Percentiles rank a stretch among this genome's conserved stretches.
phyloP scores from a whole-genome alignment of 2,888 invertebrate species.

The Xiphydria camelus region DNA sequence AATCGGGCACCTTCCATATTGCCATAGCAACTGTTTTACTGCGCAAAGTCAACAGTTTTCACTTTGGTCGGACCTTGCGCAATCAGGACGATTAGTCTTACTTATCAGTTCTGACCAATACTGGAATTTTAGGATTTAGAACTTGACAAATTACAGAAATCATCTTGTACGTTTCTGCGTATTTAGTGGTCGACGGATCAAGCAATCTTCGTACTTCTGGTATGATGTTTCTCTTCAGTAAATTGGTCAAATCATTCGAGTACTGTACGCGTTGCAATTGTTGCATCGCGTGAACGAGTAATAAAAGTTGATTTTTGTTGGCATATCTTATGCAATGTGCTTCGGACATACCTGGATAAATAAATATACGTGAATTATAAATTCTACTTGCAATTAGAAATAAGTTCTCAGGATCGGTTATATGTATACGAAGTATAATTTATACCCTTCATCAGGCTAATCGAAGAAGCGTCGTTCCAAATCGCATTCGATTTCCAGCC shows the following conservation, averaged over 20 bases:
- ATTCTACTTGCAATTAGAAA: too few relatives aligned
- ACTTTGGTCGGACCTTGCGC: neutral
- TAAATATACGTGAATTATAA: too few relatives aligned
- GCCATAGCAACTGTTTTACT: neutral
- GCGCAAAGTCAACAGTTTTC: neutral
- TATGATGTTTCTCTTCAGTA: slow-evolving; percentile 33
- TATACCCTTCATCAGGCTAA: too few relatives aligned
- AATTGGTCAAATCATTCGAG: slow-evolving; percentile 31
- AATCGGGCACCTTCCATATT: neutral
- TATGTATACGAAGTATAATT: too few relatives aligned
- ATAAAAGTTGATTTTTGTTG: slow-evolving; percentile 35
- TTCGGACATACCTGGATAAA: slow-evolving; percentile 33
- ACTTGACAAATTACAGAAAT: slow-evolving; percentile 41
- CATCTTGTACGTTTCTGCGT: slow-evolving; percentile 42
- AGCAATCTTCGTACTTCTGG: slow-evolving; percentile 29
- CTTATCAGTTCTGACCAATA: slow-evolving; percentile 39
- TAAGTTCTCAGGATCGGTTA: too few relatives aligned
- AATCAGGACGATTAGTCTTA: slow-evolving; percentile 14
- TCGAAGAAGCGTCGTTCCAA: too few relatives aligned
- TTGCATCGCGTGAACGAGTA: slow-evolving; percentile 36
- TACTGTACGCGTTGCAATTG: slow-evolving; percentile 41
- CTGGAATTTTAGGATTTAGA: slow-evolving; percentile 42
- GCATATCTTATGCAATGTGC: slow-evolving; percentile 37
- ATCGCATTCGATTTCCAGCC: slow-evolving; percentile 41
- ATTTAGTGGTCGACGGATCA: slow-evolving; percentile 30